Evolutionary conservation across 2,797 vertebrate species (phyloP).

Genomic region (Cynopterus sphinx): DNA sequence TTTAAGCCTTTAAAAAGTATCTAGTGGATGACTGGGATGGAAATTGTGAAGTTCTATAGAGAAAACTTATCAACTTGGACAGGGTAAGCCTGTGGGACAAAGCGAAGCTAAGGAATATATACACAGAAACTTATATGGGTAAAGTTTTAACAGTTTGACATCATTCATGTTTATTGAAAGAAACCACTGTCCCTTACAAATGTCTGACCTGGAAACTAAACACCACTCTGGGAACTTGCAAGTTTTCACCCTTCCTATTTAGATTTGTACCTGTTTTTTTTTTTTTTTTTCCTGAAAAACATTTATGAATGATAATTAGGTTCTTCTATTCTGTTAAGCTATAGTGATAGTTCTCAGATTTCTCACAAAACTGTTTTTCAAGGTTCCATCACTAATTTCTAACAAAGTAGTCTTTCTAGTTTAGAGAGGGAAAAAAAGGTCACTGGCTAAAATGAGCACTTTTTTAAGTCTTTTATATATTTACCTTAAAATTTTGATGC

Average conservation of each 20-base stretch:
- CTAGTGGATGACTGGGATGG: background rate
- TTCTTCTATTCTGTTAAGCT: background rate
- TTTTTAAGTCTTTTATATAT: background rate
- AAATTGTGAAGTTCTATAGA: background rate
- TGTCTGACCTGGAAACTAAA: background rate
- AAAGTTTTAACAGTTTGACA: background rate
- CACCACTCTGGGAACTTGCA: background rate
- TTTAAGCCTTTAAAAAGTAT: background rate
- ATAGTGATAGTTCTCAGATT: background rate
- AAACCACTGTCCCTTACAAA: background rate
- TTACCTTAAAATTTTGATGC: background rate
- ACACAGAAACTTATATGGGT: background rate
- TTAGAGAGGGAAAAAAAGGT: background rate
- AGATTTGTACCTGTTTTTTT: background rate
- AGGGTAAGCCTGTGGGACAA: background rate
- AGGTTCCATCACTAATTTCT: background rate
- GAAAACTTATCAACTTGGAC: background rate
- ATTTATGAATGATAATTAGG: background rate
- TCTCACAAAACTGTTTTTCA: background rate
- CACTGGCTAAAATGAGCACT: background rate
- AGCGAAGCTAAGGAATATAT: background rate
- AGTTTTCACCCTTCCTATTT: background rate
- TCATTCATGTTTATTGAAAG: background rate
- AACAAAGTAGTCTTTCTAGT: background rate
- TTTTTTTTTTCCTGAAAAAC: background rate